phyloP scores from a whole-genome alignment of 2,113 vertebrate genomes.

The Hyperopisus bebe region DNA sequence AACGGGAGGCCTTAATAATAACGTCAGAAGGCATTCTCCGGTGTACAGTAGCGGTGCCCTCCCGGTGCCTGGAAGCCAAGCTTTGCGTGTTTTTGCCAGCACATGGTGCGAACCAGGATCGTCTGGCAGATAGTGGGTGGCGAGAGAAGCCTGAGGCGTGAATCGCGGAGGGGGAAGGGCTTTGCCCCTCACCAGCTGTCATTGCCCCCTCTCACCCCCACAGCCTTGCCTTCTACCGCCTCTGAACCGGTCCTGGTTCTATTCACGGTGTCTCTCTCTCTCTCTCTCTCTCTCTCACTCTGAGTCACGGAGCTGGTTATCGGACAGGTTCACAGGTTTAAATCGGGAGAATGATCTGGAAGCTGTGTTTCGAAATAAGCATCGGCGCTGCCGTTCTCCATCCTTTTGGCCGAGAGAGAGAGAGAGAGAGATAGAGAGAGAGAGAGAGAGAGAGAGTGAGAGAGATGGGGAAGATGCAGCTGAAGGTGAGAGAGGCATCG shows the following conservation, averaged over 20 bases:
- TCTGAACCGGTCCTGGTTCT: background rate
- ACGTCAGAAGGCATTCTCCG: background rate
- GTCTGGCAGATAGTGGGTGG: background rate
- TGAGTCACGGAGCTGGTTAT: background rate
- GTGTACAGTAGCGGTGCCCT: background rate
- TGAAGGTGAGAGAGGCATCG: background rate
- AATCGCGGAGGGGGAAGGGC: background rate
- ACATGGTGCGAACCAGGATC: background rate
- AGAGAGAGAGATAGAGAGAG: background rate
- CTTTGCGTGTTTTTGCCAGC: background rate
- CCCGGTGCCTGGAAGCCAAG: background rate
- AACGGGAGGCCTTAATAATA: background rate
- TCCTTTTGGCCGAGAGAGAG: background rate
- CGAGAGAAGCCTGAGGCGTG: background rate
- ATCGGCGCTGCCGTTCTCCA: background rate
- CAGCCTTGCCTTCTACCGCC: background rate
- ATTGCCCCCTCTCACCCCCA: background rate
- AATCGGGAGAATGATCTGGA: background rate
- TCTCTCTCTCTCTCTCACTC: background rate
- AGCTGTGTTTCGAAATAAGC: background rate
- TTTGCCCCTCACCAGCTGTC: background rate
- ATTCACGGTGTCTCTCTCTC: background rate
- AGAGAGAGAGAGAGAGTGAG: background rate
- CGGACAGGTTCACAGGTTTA: conserved; percentile 10
- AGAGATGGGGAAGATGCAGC: background rate